Conservation (phyloP, 2,113 vertebrate species). For the Cyanoderma ruficeps region DNA sequence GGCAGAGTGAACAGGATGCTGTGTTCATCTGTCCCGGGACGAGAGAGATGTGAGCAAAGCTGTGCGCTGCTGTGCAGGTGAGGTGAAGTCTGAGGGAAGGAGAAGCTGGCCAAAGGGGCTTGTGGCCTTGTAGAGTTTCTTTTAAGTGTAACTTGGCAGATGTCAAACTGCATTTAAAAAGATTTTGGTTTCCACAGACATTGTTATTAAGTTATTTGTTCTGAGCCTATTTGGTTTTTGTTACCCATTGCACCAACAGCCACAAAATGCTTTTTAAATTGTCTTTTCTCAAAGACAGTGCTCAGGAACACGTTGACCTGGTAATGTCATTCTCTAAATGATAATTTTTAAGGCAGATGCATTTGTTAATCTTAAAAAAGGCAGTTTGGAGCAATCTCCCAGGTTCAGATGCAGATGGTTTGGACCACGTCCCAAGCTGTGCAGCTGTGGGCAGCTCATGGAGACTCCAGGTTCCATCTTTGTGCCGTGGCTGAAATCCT, state of each 20-base stretch:
- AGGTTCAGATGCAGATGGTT: not conserved
- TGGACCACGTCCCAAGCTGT: not conserved
- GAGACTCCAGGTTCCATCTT: not conserved
- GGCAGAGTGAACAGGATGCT: not conserved
- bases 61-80: accelerated
- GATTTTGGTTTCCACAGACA: not conserved
- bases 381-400: not conserved
- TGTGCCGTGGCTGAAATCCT: not conserved
- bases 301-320: constrained; percentile 30
- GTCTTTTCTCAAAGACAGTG: not conserved
- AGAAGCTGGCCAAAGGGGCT: not conserved
- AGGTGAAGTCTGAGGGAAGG: not conserved
- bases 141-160: not conserved
- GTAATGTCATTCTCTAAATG: not conserved
- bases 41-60: not conserved
- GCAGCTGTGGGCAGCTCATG: not conserved
- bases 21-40: not conserved
- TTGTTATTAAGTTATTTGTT: constrained; percentile 7
- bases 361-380: not conserved
- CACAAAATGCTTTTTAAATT: not conserved
- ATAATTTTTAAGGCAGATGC: not conserved
- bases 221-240: not conserved
- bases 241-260: not conserved
- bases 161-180: not conserved
- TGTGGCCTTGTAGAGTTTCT: not conserved